phyloP scores from a whole-genome alignment of 1,140 invertebrate genomes.

The Trinorchestia longiramus region DNA sequence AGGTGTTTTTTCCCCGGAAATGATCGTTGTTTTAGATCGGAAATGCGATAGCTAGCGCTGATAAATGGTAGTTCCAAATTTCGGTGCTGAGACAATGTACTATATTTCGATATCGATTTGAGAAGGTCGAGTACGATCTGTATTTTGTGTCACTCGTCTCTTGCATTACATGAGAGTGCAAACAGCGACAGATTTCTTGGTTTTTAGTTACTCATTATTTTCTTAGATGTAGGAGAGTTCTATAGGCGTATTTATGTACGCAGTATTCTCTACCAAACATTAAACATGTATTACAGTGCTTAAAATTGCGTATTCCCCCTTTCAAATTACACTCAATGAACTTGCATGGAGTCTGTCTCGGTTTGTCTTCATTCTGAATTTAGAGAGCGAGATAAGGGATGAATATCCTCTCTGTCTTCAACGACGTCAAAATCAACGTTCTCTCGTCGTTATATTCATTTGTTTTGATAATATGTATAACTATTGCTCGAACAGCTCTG shows the following conservation, averaged over 20 bases:
- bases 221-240: background rate
- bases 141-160: too few relatives aligned
- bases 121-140: background rate
- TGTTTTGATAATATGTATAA: background rate
- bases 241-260: background rate
- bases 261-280: background rate
- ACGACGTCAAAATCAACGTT: background rate
- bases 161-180: too few relatives aligned
- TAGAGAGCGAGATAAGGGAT: background rate
- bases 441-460: background rate
- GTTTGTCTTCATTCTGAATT: background rate
- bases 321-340: too few relatives aligned
- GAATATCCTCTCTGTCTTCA: background rate
- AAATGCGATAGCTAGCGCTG: too few relatives aligned
- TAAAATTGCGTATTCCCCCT: background rate
- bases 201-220: background rate
- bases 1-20: too few relatives aligned
- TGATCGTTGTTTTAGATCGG: too few relatives aligned
- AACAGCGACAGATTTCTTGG: too few relatives aligned
- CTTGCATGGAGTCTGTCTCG: too few relatives aligned
- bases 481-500: background rate
- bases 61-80: too few relatives aligned
- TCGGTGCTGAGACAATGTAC: too few relatives aligned
- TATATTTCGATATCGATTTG: background rate
- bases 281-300: background rate